Evolutionary conservation across 2,797 vertebrate genomes (phyloP).

Genomic region (Pogoniulus pusillus): DNA sequence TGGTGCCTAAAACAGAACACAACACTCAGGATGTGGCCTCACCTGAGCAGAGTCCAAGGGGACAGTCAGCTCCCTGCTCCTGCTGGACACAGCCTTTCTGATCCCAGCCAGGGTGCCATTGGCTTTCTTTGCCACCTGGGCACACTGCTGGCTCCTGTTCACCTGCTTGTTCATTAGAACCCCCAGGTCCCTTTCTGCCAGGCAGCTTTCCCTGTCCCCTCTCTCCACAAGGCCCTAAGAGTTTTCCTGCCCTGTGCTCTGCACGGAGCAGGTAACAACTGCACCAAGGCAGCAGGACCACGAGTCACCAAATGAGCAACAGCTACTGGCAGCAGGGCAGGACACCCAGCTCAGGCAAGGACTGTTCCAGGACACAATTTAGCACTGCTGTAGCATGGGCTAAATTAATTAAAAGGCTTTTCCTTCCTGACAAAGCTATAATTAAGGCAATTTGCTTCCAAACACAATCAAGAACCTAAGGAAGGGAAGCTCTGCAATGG

Average conservation of each 20-base stretch:
- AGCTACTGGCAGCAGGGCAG: slow-evolving; percentile 44
- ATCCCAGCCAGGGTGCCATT: too few relatives aligned
- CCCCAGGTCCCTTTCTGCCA: too few relatives aligned
- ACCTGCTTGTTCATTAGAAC: too few relatives aligned
- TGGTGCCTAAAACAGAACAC: too few relatives aligned
- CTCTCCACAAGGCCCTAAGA: neutral
- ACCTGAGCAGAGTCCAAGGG: too few relatives aligned
- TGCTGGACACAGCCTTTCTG: too few relatives aligned
- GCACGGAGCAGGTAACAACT: neutral
- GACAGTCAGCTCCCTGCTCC: too few relatives aligned
- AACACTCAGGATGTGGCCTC: too few relatives aligned
- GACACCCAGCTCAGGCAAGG: slow-evolving; percentile 45
- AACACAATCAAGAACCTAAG: slow-evolving; percentile 74
- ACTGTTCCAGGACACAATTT: slow-evolving; percentile 67
- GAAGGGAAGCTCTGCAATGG: slow-evolving; percentile 69
- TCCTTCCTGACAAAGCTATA: slow-evolving; percentile 71
- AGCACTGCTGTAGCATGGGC: slow-evolving; percentile 52
- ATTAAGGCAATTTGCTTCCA: slow-evolving; percentile 78
- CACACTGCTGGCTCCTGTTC: too few relatives aligned
- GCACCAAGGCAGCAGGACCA: neutral
- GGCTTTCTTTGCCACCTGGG: too few relatives aligned
- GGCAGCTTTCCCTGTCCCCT: neutral
- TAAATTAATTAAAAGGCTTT: slow-evolving; percentile 78
- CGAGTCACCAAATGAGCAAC: slow-evolving; percentile 48
- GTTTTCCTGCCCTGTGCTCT: slow-evolving; percentile 2